phyloP scores from a whole-genome alignment of 1,140 invertebrate species.

The Cecropterus lyciades region DNA sequence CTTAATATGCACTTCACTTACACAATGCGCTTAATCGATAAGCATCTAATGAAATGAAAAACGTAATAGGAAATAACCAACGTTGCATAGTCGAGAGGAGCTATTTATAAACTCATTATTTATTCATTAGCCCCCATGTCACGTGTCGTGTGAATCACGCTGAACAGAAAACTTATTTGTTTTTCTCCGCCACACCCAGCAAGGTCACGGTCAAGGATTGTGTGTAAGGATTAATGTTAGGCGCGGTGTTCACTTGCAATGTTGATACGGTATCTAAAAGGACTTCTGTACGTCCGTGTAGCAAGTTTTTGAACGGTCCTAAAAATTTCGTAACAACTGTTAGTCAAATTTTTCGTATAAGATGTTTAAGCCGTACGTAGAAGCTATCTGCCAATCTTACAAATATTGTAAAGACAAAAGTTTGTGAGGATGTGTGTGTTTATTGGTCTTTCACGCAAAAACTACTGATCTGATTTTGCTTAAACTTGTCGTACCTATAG shows the following conservation, averaged over 20 bases:
- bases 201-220: slow-evolving; percentile 29
- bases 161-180: slow-evolving; percentile 26
- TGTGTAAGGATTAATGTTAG: background rate
- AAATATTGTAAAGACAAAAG: too few relatives aligned
- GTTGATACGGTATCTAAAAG: too few relatives aligned
- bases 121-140: slow-evolving; percentile 23
- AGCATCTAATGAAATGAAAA: slow-evolving; percentile 20
- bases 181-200: slow-evolving; percentile 9
- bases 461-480: too few relatives aligned
- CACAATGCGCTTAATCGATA: slow-evolving; percentile 17
- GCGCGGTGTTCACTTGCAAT: background rate
- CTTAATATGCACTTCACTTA: slow-evolving; percentile 11
- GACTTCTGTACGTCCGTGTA: too few relatives aligned
- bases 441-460: too few relatives aligned
- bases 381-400: too few relatives aligned
- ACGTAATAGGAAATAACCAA: slow-evolving; percentile 21
- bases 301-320: too few relatives aligned
- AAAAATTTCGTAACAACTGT: too few relatives aligned
- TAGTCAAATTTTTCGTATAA: too few relatives aligned
- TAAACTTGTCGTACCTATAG: too few relatives aligned
- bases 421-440: too few relatives aligned
- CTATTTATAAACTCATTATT: slow-evolving; percentile 31
- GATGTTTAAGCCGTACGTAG: too few relatives aligned
- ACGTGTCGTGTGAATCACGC: slow-evolving; percentile 19
- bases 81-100: background rate